These are phyloP conservation scores for Malurus leucopterus DNA, from an alignment of 2,797 vertebrate species.

Conservation along the genomic window DNA sequence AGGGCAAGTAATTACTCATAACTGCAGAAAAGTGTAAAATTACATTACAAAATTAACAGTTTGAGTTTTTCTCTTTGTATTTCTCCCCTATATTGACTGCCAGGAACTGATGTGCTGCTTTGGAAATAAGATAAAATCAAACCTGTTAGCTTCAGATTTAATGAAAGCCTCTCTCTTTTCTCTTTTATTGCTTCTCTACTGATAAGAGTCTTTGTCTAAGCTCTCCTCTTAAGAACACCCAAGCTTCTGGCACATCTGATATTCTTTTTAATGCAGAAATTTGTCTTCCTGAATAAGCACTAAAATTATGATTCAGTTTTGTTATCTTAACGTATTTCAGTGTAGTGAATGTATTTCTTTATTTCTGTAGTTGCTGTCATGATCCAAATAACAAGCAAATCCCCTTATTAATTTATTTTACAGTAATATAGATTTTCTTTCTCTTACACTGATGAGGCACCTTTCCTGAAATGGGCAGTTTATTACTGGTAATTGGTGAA, in stretches of 20 bases:
- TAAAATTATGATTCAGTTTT: background rate
- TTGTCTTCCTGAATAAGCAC: background rate
- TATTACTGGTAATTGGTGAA: background rate
- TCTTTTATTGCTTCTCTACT: background rate
- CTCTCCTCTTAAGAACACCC: background rate
- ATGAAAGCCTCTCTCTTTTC: background rate
- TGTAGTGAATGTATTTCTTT: background rate
- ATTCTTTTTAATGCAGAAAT: background rate
- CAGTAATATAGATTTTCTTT: background rate
- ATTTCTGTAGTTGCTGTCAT: background rate
- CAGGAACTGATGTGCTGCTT: background rate
- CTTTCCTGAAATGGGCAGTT: background rate
- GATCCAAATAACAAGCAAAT: background rate
- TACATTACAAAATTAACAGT: background rate
- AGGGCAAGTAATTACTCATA: background rate
- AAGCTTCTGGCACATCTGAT: background rate
- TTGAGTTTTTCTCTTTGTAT: background rate
- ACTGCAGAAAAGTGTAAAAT: background rate
- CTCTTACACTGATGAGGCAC: background rate
- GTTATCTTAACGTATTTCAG: background rate
- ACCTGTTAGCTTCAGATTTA: background rate
- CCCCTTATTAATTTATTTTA: background rate
- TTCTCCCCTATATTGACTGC: background rate
- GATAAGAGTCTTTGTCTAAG: background rate
- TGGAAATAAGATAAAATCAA: slow-evolving; percentile 8